A percentile compares a stretch with the other conserved stretches of the same genome.
Conservation (phyloP, 2,113 vertebrate genomes). For the Oncorhynchus gorbuscha region DNA sequence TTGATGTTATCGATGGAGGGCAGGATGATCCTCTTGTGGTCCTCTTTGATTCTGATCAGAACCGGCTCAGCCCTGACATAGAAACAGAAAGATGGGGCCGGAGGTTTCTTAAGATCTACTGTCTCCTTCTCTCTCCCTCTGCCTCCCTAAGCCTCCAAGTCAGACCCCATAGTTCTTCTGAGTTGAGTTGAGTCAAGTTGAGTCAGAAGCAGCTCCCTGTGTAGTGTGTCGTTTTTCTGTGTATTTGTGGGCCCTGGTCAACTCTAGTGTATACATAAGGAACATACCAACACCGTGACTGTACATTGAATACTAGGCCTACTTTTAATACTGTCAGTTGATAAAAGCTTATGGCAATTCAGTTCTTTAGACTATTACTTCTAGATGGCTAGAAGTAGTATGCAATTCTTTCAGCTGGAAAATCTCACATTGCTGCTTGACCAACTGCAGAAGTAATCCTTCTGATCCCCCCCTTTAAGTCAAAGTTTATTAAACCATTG, state of each 20-base stretch:
- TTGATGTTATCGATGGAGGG: slow-evolving; percentile 98
- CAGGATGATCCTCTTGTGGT: slow-evolving; percentile 86
- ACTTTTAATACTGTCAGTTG: neutral
- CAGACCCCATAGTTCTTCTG: slow-evolving; percentile 4
- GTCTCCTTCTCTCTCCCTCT: neutral
- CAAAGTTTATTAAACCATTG: too few relatives aligned
- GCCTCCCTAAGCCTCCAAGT: slow-evolving; percentile 21
- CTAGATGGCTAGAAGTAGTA: too few relatives aligned
- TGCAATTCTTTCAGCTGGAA: too few relatives aligned
- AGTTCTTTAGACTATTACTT: neutral
- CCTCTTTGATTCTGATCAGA: slow-evolving; percentile 90
- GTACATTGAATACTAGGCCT: neutral
- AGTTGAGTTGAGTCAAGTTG: slow-evolving; percentile 34
- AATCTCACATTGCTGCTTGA: too few relatives aligned
- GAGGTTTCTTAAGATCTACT: neutral
- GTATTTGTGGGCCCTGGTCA: slow-evolving; percentile 21
- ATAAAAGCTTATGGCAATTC: neutral
- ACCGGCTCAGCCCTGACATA: slow-evolving; percentile 89
- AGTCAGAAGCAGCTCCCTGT: slow-evolving; percentile 8
- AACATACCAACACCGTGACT: neutral
- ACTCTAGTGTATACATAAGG: neutral
- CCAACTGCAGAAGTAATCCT: too few relatives aligned
- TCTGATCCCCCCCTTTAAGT: too few relatives aligned
- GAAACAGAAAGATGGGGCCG: neutral
- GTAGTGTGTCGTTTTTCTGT: neutral